Evolutionary conservation across 1,140 invertebrate species (phyloP).

Genomic region (Cotesia glomerata): DNA sequence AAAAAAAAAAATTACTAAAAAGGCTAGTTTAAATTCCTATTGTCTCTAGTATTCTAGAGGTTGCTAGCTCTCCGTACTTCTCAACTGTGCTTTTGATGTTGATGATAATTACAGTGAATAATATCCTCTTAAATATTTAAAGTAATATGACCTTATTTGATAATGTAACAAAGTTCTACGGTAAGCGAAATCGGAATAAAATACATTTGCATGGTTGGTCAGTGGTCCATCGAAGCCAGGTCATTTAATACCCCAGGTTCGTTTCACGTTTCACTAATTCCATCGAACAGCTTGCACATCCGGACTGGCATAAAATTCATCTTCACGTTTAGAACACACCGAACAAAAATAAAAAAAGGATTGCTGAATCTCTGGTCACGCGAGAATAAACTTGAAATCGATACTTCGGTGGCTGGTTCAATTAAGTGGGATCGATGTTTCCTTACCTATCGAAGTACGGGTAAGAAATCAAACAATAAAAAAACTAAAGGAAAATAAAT

Average conservation of each 20-base stretch:
- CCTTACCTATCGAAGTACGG: conserved; percentile 24
- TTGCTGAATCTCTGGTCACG: conserved; percentile 16
- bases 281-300: conserved; percentile 11
- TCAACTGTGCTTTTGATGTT: no score
- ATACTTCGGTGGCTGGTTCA: conserved; percentile 20
- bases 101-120: background rate
- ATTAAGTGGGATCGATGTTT: conserved; percentile 34
- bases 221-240: conserved; percentile 3
- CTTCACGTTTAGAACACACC: conserved; percentile 17
- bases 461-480: background rate
- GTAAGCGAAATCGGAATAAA: conserved; percentile 11
- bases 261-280: conserved; percentile 35
- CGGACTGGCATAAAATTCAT: conserved; percentile 31
- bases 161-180: background rate
- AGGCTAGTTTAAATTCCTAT: no score
- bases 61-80: no score
- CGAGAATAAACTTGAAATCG: conserved; percentile 21
- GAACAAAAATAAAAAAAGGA: conserved; percentile 5
- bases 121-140: background rate
- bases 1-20: no score
- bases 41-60: no score
- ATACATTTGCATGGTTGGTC: conserved; percentile 17
- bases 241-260: conserved; percentile 30
- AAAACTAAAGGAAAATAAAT: conserved; percentile 11
- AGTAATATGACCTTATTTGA: background rate